Percentiles rank a stretch among this genome's conserved stretches.
phyloP scores from a whole-genome alignment of 2,797 vertebrate species.

The Mastacembelus armatus region DNA sequence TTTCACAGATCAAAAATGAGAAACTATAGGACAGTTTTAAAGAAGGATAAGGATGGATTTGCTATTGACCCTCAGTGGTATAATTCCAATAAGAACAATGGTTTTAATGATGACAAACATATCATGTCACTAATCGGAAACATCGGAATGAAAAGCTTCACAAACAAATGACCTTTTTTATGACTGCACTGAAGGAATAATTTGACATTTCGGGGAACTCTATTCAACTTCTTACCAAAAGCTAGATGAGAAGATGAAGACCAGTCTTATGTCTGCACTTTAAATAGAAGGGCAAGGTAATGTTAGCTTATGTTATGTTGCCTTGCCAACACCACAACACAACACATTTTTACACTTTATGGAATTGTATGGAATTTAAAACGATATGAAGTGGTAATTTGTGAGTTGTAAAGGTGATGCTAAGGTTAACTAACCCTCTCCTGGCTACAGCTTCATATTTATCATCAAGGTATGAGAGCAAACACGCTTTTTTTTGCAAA shows the following conservation, averaged over 20 bases:
- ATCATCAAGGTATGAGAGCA: slow-evolving; percentile 4
- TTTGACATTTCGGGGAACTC: background rate
- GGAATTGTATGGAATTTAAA: no score
- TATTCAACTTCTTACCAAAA: background rate
- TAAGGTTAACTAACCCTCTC: background rate
- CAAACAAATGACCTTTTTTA: background rate
- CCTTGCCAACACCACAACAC: no score
- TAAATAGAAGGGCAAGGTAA: slow-evolving; percentile 2
- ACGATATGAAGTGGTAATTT: background rate
- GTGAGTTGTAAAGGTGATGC: background rate
- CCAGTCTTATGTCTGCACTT: background rate
- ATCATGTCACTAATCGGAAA: background rate
- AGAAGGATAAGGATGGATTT: background rate
- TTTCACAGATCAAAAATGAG: background rate
- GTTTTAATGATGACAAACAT: slow-evolving; percentile 10
- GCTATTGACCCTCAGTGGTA: slow-evolving; percentile 2
- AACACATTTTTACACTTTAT: no score
- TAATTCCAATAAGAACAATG: background rate
- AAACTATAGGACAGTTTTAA: background rate
- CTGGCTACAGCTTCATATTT: background rate
- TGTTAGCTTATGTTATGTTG: no score
- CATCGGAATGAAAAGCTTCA: background rate
- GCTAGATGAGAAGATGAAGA: background rate
- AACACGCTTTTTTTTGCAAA: background rate
- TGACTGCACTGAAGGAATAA: background rate